A percentile compares a stretch with the other conserved stretches of the same genome.
phyloP scores from a whole-genome alignment of 2,797 vertebrate genomes.

The Malacoctenus gilli region DNA sequence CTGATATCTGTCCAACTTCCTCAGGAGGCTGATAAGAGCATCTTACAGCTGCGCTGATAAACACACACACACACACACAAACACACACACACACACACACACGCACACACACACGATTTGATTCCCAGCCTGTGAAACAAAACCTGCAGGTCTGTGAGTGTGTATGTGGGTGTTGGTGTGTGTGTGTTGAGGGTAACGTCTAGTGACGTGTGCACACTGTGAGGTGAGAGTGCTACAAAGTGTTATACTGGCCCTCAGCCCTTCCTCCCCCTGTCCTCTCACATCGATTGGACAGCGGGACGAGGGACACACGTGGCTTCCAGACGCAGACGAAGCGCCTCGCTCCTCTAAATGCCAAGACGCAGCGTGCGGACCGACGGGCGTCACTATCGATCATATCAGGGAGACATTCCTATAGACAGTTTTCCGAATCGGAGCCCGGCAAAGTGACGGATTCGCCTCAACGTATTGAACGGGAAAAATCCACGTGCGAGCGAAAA shows the following conservation, averaged over 20 bases:
- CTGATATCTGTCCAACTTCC: conserved; percentile 53
- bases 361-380: conserved; percentile 29
- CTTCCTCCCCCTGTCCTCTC: conserved; percentile 59
- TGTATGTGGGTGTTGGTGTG: neutral
- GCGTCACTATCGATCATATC: conserved; percentile 22
- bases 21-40: conserved; percentile 55
- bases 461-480: neutral
- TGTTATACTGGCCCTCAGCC: conserved; percentile 60
- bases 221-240: conserved; percentile 62
- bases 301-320: conserved; percentile 52
- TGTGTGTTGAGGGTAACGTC: conserved; percentile 49
- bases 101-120: neutral
- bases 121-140: conserved; percentile 31
- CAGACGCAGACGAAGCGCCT: conserved; percentile 48
- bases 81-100: conserved; percentile 19
- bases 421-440: neutral
- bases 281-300: conserved; percentile 70
- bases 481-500: no score
- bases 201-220: conserved; percentile 58
- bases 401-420: neutral
- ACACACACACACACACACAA: conserved; percentile 16
- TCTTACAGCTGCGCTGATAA: conserved; percentile 51
- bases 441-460: neutral
- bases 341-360: conserved; percentile 55
- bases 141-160: conserved; percentile 16